These are phyloP conservation scores for Heliconius charithonia DNA, from an alignment of 2,888 invertebrate species.

Conservation along the genomic window DNA sequence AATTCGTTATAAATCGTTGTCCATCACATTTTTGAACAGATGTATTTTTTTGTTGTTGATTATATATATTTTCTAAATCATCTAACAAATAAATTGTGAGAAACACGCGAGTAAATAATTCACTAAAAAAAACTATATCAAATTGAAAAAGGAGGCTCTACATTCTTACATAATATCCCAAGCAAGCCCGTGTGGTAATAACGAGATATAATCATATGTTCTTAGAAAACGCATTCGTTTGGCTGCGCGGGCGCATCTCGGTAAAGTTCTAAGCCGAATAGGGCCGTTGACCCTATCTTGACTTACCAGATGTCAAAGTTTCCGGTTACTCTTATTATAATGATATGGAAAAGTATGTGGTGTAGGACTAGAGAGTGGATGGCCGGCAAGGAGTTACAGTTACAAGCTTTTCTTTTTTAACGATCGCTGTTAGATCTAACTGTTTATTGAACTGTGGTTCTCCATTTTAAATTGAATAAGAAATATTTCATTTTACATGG, in stretches of 20 bases:
- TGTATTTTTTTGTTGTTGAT: not conserved
- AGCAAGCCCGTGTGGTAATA: conserved; percentile 22
- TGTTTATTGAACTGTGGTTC: conserved; percentile 1
- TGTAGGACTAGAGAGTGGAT: conserved; percentile 30
- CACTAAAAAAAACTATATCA: not conserved
- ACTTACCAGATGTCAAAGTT: conserved; percentile 49
- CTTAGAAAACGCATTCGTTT: conserved; percentile 54
- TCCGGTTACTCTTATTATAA: conserved; percentile 50
- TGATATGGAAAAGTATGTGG: conserved; percentile 45
- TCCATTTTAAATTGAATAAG: not conserved
- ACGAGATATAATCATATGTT: conserved; percentile 42
- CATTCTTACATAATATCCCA: conserved; percentile 21
- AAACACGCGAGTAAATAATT: not conserved
- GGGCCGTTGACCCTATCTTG: conserved; percentile 55
- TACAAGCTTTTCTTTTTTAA: conserved; percentile 12
- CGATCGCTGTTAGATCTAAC: not conserved
- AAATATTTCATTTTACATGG: not conserved
- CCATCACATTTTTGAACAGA: not conserved
- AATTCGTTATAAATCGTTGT: too few relatives aligned
- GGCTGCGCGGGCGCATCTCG: conserved; percentile 55
- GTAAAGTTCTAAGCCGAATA: conserved; percentile 50
- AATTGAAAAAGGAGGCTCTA: conserved; percentile 14
- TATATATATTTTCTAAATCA: not conserved
- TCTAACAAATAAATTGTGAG: not conserved
- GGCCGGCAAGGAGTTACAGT: conserved; percentile 19